phyloP scores from a whole-genome alignment of 2,888 invertebrate genomes.

The Drosophila rubida region DNA sequence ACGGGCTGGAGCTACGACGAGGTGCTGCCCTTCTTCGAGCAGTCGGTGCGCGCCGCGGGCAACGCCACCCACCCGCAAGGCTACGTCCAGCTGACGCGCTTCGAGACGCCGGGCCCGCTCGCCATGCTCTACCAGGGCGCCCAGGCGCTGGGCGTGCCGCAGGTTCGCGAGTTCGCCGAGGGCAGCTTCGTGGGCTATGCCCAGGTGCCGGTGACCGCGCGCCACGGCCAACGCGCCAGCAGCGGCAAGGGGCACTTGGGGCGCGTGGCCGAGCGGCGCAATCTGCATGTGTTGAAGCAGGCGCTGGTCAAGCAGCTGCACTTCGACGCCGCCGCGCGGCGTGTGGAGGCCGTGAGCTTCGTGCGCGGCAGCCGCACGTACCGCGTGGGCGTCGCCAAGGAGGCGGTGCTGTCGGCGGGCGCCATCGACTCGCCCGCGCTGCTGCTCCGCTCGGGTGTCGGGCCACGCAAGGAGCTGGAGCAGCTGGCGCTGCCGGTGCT shows the following conservation, averaged over 20 bases:
- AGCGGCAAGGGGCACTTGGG: conserved; percentile 90
- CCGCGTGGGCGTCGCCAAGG: conserved; percentile 63
- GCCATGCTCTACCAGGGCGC: conserved; percentile 84
- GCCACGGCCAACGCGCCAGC: conserved; percentile 90
- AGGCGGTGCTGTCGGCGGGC: conserved; percentile 82
- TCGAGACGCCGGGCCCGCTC: conserved; percentile 64
- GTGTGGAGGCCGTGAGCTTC: conserved; percentile 85
- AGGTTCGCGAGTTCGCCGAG: conserved; percentile 82
- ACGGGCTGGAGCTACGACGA: conserved; percentile 90
- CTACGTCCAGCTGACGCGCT: conserved; percentile 85
- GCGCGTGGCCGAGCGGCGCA: conserved; percentile 85
- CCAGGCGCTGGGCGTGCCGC: conserved; percentile 85
- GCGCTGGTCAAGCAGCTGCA: conserved; percentile 86
- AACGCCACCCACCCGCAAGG: conserved; percentile 69
- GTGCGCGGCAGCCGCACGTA: conserved; percentile 85
- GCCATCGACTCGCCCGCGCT: conserved; percentile 81
- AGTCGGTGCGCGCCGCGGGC: conserved; percentile 86
- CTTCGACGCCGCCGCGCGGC: conserved; percentile 84
- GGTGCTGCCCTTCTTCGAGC: conserved; percentile 92
- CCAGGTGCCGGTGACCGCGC: conserved; percentile 85
- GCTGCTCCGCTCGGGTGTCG: conserved; percentile 83
- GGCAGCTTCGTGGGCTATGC: conserved; percentile 86
- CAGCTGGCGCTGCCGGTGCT: conserved; percentile 65
- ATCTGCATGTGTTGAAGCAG: conserved; percentile 87
- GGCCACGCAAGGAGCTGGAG: conserved; percentile 69